Evolutionary conservation across 2,797 vertebrate genomes (phyloP).

Genomic region (Poecile montanus): DNA sequence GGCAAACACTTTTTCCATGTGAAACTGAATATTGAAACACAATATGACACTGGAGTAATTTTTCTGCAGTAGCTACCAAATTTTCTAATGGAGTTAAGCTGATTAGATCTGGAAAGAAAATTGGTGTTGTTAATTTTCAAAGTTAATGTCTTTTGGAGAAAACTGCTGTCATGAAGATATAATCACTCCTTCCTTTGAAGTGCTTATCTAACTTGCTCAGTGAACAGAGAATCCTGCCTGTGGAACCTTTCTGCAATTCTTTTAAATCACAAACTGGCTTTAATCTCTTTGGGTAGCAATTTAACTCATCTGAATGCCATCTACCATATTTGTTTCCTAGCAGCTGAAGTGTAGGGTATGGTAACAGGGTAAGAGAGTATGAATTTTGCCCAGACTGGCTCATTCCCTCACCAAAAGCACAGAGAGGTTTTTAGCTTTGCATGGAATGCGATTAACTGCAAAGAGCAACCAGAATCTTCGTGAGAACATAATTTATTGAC

Average conservation of each 20-base stretch:
- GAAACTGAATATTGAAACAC: not conserved
- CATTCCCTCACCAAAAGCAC: not conserved
- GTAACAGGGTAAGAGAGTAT: not conserved
- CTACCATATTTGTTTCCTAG: not conserved
- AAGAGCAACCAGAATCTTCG: not conserved
- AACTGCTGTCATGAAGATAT: not conserved
- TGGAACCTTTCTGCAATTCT: not conserved
- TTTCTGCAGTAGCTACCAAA: not conserved
- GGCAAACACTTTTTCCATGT: not conserved
- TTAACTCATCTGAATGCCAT: not conserved
- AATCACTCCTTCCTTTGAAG: not conserved
- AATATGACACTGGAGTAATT: not conserved
- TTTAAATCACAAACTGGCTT: not conserved
- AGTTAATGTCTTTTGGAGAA: not conserved
- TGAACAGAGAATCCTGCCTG: not conserved
- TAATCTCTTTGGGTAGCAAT: not conserved
- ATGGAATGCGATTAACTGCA: not conserved
- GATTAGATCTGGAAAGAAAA: not conserved
- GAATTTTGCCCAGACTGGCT: not conserved
- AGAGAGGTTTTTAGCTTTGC: not conserved
- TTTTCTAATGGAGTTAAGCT: not conserved
- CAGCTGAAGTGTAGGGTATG: not conserved
- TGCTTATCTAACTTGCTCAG: not conserved
- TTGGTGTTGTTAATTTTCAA: not conserved
- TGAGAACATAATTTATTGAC: not conserved